Conservation (phyloP, 2,888 invertebrate genomes). For the Oscheius sp. region DNA sequence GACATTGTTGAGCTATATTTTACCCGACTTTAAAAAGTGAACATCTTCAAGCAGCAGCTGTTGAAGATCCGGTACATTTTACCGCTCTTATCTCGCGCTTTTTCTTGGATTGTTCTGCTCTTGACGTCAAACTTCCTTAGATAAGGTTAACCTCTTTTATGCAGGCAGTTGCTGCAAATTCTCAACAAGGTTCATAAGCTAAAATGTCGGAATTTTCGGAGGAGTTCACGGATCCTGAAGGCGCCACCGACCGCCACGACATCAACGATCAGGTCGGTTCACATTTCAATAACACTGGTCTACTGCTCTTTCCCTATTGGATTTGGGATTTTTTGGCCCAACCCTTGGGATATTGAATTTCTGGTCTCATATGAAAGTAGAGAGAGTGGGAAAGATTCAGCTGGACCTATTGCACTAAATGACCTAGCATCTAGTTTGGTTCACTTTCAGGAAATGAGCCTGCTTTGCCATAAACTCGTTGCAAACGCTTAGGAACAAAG, state of each 20-base stretch:
- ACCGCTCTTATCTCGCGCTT: neutral
- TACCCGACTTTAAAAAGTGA: neutral
- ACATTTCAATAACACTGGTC: too few species aligned
- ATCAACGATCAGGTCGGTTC: constrained; percentile 11
- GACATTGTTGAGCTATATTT: neutral
- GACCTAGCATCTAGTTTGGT: too few species aligned
- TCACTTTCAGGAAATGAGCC: too few species aligned
- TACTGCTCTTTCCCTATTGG: too few species aligned
- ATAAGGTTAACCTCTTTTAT: neutral
- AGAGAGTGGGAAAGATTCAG: too few species aligned
- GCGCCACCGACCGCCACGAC: constrained; percentile 11
- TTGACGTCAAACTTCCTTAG: neutral
- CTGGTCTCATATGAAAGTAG: neutral
- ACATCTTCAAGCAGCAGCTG: too few species aligned
- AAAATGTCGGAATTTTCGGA: constrained; percentile 22
- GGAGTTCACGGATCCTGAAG: constrained; percentile 17
- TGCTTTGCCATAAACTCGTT: too few species aligned
- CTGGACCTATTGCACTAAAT: too few species aligned
- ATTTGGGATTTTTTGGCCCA: neutral
- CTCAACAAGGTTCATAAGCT: neutral
- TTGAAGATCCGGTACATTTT: neutral
- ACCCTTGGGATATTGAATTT: neutral
- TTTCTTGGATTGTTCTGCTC: neutral
- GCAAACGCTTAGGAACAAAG: too few species aligned
- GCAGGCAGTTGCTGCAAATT: neutral